phyloP scores from a whole-genome alignment of 2,888 invertebrate species.

The Argynnis bischoffii region DNA sequence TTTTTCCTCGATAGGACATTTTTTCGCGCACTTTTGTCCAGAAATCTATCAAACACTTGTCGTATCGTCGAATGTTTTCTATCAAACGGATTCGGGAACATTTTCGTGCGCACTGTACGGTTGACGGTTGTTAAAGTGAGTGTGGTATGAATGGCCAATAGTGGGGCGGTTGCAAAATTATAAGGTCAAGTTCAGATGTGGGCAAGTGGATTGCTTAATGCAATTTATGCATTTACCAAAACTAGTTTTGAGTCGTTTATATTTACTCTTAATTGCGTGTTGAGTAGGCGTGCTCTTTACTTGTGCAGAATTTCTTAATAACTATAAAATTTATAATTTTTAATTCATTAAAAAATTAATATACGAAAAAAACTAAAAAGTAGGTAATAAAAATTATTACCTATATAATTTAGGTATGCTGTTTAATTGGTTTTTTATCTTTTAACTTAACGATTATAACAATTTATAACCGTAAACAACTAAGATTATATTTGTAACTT shows the following conservation, averaged over 20 bases:
- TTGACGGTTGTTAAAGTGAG: constrained; percentile 28
- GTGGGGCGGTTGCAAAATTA: constrained; percentile 37
- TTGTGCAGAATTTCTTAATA: constrained; percentile 9
- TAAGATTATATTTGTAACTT: too few species aligned
- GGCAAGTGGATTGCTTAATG: constrained; percentile 20
- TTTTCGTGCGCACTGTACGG: constrained; percentile 56
- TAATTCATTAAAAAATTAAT: background rate
- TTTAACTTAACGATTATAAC: too few species aligned
- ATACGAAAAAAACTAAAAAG: background rate
- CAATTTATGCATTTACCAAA: constrained; percentile 16
- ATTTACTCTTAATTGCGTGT: constrained; percentile 17
- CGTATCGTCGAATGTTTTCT: constrained; percentile 87
- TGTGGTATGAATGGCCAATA: constrained; percentile 25
- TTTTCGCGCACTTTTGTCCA: constrained; percentile 61
- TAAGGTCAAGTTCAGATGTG: constrained; percentile 41
- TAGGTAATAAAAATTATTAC: too few species aligned
- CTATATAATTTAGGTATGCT: too few species aligned
- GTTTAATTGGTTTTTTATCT: too few species aligned
- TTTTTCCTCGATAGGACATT: constrained; percentile 58
- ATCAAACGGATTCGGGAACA: constrained; percentile 87
- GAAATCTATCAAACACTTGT: constrained; percentile 84
- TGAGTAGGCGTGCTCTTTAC: constrained; percentile 8
- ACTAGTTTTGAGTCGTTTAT: background rate
- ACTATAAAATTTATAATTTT: background rate
- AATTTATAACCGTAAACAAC: too few species aligned